A percentile compares a stretch with the other conserved stretches of the same genome.
Evolutionary conservation across 2,113 vertebrate species (phyloP).

Genomic region (Orycteropus afer): DNA sequence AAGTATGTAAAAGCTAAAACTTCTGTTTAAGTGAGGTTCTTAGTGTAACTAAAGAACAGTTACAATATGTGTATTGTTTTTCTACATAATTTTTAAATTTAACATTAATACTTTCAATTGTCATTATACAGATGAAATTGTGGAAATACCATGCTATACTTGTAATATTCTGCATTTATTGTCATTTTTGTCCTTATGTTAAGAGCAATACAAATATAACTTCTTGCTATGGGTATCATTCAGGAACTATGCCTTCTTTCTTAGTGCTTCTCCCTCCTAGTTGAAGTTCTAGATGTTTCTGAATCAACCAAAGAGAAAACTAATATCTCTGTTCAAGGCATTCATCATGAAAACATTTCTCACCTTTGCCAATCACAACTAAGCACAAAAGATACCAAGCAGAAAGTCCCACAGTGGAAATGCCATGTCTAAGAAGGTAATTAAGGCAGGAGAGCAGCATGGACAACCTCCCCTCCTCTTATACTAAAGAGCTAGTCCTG

Average conservation of each 20-base stretch:
- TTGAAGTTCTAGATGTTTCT: background rate
- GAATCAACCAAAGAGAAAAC: constrained; percentile 18
- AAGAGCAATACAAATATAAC: background rate
- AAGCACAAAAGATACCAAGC: constrained; percentile 12
- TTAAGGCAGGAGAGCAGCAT: background rate
- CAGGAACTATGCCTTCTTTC: background rate
- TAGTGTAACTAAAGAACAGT: background rate
- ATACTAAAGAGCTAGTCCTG: background rate
- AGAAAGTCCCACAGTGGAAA: background rate
- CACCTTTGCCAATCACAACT: background rate
- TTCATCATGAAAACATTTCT: background rate
- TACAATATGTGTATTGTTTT: background rate
- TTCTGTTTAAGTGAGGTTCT: background rate
- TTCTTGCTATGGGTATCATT: background rate
- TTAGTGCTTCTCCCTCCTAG: background rate
- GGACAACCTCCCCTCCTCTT: background rate
- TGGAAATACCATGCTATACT: background rate
- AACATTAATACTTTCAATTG: constrained; percentile 1
- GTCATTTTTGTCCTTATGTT: background rate
- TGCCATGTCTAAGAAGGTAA: background rate
- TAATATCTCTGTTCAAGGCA: background rate
- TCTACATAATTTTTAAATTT: background rate
- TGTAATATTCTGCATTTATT: background rate
- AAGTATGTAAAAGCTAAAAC: background rate
- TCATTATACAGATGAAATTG: background rate